Evolutionary conservation across 2,113 vertebrate species (phyloP).

Genomic region (Rhinopithecus roxellana): DNA sequence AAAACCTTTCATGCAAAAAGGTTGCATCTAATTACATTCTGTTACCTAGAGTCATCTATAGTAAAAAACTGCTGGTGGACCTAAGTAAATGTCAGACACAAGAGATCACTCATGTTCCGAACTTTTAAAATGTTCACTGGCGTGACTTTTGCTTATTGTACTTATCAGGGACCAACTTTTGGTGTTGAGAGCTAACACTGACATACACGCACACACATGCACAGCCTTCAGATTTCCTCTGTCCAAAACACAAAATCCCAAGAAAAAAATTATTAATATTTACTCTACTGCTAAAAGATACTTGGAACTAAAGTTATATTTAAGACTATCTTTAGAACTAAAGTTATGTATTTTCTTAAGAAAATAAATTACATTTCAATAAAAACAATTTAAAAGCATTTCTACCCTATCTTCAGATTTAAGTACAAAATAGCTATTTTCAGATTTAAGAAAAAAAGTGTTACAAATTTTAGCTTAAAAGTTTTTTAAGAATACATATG

Average conservation of each 20-base stretch:
- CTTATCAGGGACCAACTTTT: neutral
- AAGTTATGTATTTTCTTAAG: constrained; percentile 41
- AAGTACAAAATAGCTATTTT: neutral
- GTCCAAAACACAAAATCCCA: constrained; percentile 3
- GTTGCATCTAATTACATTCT: neutral
- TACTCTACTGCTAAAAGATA: neutral
- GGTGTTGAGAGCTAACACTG: neutral
- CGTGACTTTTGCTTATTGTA: neutral
- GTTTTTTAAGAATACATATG: constrained; percentile 1
- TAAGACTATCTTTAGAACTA: neutral
- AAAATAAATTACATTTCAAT: neutral
- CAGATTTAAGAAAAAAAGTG: neutral
- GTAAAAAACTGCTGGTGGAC: neutral
- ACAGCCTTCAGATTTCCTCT: neutral
- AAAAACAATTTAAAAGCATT: no score
- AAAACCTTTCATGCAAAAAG: neutral
- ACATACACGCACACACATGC: neutral
- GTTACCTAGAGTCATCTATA: neutral
- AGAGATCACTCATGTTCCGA: neutral
- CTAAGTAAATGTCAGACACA: neutral
- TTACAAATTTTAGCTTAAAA: neutral
- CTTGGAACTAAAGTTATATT: constrained; percentile 18
- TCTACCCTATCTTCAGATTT: no score
- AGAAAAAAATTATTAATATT: constrained; percentile 35
- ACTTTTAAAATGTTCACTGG: neutral